Evolutionary conservation across 2,888 invertebrate species (phyloP).

Genomic region (Eupithecia exiguata): DNA sequence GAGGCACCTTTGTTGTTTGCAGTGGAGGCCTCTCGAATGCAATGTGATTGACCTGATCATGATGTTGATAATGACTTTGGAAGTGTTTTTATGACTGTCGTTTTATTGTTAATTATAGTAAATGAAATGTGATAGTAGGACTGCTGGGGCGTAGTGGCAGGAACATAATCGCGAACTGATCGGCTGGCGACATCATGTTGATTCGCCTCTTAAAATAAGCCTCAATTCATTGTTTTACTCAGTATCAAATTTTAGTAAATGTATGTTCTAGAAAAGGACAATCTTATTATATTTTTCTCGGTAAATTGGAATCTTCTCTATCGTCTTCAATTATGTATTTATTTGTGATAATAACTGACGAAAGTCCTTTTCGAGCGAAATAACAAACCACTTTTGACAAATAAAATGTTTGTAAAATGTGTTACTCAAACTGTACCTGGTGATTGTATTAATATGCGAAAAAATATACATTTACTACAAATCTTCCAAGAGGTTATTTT

Average conservation of each 20-base stretch:
- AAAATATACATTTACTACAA: slow-evolving; percentile 83
- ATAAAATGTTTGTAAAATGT: slow-evolving; percentile 75
- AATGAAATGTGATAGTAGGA: slow-evolving; percentile 75
- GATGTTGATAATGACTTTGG: slow-evolving; percentile 48
- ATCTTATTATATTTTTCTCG: slow-evolving; percentile 51
- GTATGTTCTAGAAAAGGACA: slow-evolving; percentile 61
- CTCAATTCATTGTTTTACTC: slow-evolving; percentile 37
- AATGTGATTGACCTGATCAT: slow-evolving; percentile 48
- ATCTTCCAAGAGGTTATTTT: slow-evolving; percentile 75
- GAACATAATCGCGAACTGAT: slow-evolving; percentile 40
- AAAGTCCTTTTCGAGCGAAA: slow-evolving; percentile 65
- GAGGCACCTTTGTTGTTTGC: slow-evolving; percentile 18
- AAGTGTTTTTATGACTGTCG: slow-evolving; percentile 74
- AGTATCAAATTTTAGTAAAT: slow-evolving; percentile 49
- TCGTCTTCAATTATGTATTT: slow-evolving; percentile 61
- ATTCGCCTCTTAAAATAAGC: slow-evolving; percentile 31
- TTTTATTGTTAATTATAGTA: slow-evolving; percentile 65
- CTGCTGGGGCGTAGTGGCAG: slow-evolving; percentile 64
- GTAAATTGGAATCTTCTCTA: slow-evolving; percentile 59
- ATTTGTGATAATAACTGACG: slow-evolving; percentile 50
- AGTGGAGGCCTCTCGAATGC: slow-evolving; percentile 45
- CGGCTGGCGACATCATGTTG: slow-evolving; percentile 52
- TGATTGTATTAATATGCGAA: slow-evolving; percentile 80
- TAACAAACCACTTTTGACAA: slow-evolving; percentile 65
- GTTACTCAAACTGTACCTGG: slow-evolving; percentile 82